These are phyloP conservation scores for Podargus strigoides DNA, from an alignment of 2,797 vertebrate genomes.

Conservation along the genomic window DNA sequence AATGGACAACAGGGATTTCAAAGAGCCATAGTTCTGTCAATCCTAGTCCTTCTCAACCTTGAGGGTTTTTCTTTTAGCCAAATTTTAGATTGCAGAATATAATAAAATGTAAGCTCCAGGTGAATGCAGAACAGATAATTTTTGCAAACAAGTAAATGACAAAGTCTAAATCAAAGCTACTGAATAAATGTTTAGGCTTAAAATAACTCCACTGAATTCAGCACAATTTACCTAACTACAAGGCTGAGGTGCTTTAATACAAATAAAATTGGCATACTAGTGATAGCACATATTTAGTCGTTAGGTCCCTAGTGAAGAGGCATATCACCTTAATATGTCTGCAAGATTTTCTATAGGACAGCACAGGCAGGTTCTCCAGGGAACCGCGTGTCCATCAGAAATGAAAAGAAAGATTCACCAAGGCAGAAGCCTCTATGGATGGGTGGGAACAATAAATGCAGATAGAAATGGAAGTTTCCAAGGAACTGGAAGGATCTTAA, in stretches of 20 bases:
- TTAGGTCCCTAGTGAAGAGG: background rate
- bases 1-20: slow-evolving; percentile 92
- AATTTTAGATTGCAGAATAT: slow-evolving; percentile 63
- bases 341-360: background rate
- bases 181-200: background rate
- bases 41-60: slow-evolving; percentile 90
- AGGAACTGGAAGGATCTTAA: background rate
- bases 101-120: slow-evolving; percentile 31
- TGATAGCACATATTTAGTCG: background rate
- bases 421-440: background rate
- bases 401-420: background rate
- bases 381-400: background rate
- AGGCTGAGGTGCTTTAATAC: background rate
- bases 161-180: slow-evolving; percentile 9
- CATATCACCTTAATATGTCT: background rate
- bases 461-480: background rate
- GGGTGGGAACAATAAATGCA: background rate
- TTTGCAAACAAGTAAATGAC: slow-evolving; percentile 3
- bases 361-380: background rate
- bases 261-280: background rate
- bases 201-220: background rate
- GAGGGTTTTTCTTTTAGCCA: slow-evolving; percentile 76
- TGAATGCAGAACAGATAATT: slow-evolving; percentile 6
- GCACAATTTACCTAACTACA: background rate
- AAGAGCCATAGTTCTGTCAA: slow-evolving; percentile 82